Percentiles rank a stretch among this genome's conserved stretches.
Evolutionary conservation across 2,797 vertebrate genomes (phyloP).

Genomic region (Sebastes cheni): DNA sequence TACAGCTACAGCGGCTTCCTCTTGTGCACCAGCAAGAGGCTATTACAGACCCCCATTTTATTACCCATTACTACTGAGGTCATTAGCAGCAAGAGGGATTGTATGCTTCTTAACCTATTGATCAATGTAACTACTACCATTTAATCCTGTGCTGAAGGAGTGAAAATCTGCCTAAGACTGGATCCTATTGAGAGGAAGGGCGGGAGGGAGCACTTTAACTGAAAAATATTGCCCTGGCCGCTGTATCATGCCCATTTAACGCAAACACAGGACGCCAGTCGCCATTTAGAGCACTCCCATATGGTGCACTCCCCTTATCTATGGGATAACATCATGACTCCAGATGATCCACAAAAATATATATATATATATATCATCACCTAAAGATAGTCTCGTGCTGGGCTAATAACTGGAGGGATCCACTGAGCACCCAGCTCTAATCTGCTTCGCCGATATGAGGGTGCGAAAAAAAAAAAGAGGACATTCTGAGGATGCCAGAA

Average conservation of each 20-base stretch:
- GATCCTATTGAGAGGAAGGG: conserved; percentile 70
- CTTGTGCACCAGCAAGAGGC: conserved; percentile 85
- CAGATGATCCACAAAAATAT: conserved; percentile 68
- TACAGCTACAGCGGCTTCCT: conserved; percentile 82
- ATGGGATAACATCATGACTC: conserved; percentile 65
- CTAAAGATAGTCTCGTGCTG: conserved; percentile 61
- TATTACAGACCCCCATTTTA: conserved; percentile 96
- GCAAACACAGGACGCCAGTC: conserved; percentile 72
- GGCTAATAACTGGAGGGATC: conserved; percentile 75
- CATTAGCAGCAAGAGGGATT: conserved; percentile 99
- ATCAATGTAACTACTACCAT: conserved; percentile 99
- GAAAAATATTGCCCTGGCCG: conserved; percentile 79
- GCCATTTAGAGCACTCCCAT: conserved; percentile 74
- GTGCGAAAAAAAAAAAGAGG: conserved; percentile 66
- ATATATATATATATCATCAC: conserved; percentile 27
- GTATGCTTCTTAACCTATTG: conserved; percentile 99
- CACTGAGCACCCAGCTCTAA: conserved; percentile 60
- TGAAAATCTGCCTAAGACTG: conserved; percentile 90
- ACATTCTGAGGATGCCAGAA: conserved; percentile 76
- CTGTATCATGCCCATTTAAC: conserved; percentile 77
- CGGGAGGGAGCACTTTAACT: conserved; percentile 79
- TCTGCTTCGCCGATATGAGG: conserved; percentile 58
- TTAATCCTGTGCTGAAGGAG: conserved; percentile 97
- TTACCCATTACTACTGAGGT: conserved; percentile 99
- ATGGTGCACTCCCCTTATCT: conserved; percentile 62